These are phyloP conservation scores for Tigriopus japonicus DNA, from an alignment of 1,140 invertebrate species.

Conservation along the genomic window DNA sequence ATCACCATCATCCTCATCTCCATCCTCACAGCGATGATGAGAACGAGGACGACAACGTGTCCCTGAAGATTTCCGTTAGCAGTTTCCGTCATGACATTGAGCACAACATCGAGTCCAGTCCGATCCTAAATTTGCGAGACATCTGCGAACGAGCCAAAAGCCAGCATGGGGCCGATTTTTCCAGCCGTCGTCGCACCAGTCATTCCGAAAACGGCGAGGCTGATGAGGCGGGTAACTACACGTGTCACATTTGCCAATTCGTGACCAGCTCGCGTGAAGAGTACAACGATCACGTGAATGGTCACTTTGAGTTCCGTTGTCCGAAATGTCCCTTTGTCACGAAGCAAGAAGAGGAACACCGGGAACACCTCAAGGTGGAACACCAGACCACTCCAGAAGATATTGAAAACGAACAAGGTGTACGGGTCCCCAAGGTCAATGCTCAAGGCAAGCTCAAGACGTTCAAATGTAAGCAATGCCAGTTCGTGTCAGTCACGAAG, in stretches of 20 bases:
- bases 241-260: background rate
- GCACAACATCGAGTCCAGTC: no score
- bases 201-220: background rate
- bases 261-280: background rate
- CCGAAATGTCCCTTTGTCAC: background rate
- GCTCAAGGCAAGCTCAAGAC: constrained; percentile 47
- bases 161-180: no score
- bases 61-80: no score
- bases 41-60: no score
- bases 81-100: no score
- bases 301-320: background rate
- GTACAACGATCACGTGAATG: background rate
- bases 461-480: constrained; percentile 82
- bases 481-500: constrained; percentile 62
- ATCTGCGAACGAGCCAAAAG: no score
- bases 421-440: background rate
- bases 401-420: background rate
- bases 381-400: background rate
- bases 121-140: no score
- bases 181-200: no score
- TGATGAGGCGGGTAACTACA: background rate
- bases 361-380: background rate
- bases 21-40: no score
- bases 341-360: background rate
- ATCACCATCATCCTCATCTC: no score